Percentiles rank a stretch among this genome's conserved stretches.
Conservation (phyloP, 2,888 invertebrate genomes). For the Dermolepida albohirtum region DNA sequence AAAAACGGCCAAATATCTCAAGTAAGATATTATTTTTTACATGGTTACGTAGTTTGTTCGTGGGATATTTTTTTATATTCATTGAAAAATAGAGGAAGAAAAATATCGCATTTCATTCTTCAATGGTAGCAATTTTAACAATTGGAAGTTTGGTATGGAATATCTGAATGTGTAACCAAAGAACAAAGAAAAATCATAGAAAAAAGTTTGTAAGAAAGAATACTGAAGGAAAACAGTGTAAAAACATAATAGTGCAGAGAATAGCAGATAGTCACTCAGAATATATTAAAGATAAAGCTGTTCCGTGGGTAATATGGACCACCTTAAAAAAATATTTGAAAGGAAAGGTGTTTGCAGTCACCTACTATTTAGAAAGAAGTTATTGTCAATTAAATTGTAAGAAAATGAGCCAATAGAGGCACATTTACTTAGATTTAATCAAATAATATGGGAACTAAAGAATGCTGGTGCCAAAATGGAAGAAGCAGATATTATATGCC, state of each 20-base stretch:
- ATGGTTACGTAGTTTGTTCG: too few relatives aligned
- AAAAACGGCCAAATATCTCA: too few relatives aligned
- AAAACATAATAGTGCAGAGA: constrained; percentile 31
- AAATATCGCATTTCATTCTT: neutral
- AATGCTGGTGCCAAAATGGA: constrained; percentile 36
- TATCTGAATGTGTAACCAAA: neutral
- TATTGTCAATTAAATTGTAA: constrained; percentile 36
- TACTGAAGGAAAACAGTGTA: constrained; percentile 1
- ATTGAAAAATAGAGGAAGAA: neutral
- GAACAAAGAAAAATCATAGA: neutral
- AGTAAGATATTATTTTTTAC: too few relatives aligned
- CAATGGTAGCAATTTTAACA: constrained; percentile 2
- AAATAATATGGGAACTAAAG: constrained; percentile 40
- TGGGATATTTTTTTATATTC: too few relatives aligned
- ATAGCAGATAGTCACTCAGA: constrained; percentile 33
- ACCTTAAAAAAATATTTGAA: constrained; percentile 38
- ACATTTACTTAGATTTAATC: constrained; percentile 41
- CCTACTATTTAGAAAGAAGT: constrained; percentile 39
- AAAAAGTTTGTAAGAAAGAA: constrained; percentile 2
- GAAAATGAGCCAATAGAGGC: constrained; percentile 37
- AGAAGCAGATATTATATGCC: constrained; percentile 42
- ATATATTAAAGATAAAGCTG: constrained; percentile 42
- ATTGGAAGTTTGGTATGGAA: constrained; percentile 3
- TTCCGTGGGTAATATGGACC: constrained; percentile 43
- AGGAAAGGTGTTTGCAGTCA: constrained; percentile 38